Conservation (phyloP, 2,113 vertebrate genomes). For the Acanthochromis polyacanthus region DNA sequence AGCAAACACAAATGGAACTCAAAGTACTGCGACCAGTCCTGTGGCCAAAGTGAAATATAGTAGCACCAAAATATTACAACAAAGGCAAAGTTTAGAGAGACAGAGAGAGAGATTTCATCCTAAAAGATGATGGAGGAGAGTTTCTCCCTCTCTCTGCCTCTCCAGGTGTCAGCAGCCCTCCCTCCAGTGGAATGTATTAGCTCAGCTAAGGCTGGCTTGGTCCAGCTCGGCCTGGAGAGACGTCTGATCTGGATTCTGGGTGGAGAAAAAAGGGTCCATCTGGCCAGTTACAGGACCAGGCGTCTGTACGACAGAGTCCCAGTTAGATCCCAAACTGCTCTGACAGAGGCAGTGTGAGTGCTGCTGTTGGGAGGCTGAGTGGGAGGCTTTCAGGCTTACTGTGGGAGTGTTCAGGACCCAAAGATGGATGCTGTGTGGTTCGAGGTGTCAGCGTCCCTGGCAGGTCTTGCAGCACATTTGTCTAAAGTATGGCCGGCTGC, state of each 20-base stretch:
- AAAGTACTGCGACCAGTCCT: conserved; percentile 65
- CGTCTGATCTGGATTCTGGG: conserved; percentile 32
- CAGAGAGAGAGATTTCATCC: conserved; percentile 41
- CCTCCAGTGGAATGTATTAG: conserved; percentile 78
- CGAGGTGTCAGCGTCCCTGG: conserved; percentile 90
- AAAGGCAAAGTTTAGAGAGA: conserved; percentile 44
- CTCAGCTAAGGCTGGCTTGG: conserved; percentile 47
- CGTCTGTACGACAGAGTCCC: conserved; percentile 39
- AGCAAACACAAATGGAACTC: conserved; percentile 40
- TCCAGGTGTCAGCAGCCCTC: conserved; percentile 63
- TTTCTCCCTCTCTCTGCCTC: conserved; percentile 36
- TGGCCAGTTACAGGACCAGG: conserved; percentile 32
- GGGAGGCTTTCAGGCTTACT: conserved; percentile 58
- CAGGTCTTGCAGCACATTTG: conserved; percentile 99
- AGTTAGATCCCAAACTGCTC: conserved; percentile 12
- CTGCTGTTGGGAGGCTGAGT: conserved; percentile 62
- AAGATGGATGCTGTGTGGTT: conserved; percentile 33
- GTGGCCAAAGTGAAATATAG: conserved; percentile 67
- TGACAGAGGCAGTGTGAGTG: conserved; percentile 36
- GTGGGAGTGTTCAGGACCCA: conserved; percentile 50
- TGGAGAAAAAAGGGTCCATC: conserved; percentile 28
- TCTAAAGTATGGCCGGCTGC: conserved; percentile 97
- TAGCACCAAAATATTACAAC: conserved; percentile 80
- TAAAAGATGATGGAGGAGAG: conserved; percentile 6
- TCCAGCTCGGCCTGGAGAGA: conserved; percentile 40